Base-by-base conservation (phyloP, 2,888 invertebrate species). In the Leucophora obtusa region DNA sequence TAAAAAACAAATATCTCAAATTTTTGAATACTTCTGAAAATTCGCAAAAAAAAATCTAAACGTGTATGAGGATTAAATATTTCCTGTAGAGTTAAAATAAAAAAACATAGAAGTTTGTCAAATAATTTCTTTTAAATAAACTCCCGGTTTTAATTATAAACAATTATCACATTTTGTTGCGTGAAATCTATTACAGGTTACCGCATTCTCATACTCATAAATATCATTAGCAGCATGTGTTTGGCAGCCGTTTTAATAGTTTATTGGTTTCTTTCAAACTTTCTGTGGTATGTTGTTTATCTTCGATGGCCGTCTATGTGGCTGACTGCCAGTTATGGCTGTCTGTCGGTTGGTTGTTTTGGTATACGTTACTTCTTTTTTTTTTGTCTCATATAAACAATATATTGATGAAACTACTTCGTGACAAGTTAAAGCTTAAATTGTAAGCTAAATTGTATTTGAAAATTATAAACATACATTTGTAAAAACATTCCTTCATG, bases 151-250 rank as follows among this genome's bases (percentile, higher is more conserved):
- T 38, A 70, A 18, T 47, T 54, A 59, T 28, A 66, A 79, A 74
- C 60, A 79, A 75, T 75, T 70, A 75, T 58, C 54, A 62, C 65
- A 75, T 54, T 47, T 17, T 33, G 18, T 59, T 51, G 21, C 35
- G 15, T n/a, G 21, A 17, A 56, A 47, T 11, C 54, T 47, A 10
- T 28, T 43, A 58, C 51, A 51, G 15, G 50, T 65, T 47, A 50
- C 47, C 60, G 50, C 65, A 66, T 71, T 79, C 66, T 70, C 66
- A 71, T 75, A 63, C 56, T 79, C 75, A 71, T 75, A 74, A 74
- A 79, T 75, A 75, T 75, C 71, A 79, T 79, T 75, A 75, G 53
- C 70, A 68, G 71, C 74, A 70, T 79, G 75, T 71, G 79, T 63
- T 75, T 75, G 75, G 60, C 79, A 79, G 79, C 75, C 75, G 71